A percentile compares a stretch with the other conserved stretches of the same genome.
Evolutionary conservation across 2,797 vertebrate species (phyloP).

Genomic region (Lagocephalus sceleratus): DNA sequence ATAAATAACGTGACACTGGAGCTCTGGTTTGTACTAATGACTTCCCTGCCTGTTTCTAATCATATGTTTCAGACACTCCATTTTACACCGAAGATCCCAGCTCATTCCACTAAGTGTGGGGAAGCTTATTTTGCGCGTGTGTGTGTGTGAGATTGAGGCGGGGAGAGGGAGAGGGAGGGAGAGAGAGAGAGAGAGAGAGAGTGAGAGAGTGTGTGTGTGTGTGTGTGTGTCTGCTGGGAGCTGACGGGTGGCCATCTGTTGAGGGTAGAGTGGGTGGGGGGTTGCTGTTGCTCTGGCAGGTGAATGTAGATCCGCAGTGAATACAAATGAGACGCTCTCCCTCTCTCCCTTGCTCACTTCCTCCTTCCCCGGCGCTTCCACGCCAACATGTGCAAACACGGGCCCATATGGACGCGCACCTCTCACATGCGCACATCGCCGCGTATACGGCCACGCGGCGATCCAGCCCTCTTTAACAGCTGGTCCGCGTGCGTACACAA

Average conservation of each 20-base stretch:
- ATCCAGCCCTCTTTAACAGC: constrained; percentile 46
- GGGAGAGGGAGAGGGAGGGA: constrained; percentile 45
- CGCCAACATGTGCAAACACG: constrained; percentile 55
- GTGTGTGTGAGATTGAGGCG: constrained; percentile 39
- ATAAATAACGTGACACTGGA: constrained; percentile 74
- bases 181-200: constrained; percentile 39
- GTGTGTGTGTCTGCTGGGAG: constrained; percentile 66
- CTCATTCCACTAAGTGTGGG: constrained; percentile 68
- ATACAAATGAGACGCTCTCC: constrained; percentile 86
- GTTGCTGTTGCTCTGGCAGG: constrained; percentile 86
- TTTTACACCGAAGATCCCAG: constrained; percentile 69
- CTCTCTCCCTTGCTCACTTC: constrained; percentile 43
- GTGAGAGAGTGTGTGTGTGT: constrained; percentile 39
- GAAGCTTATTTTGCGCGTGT: constrained; percentile 62
- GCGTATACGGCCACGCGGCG: constrained; percentile 28
- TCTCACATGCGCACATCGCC: constrained; percentile 41
- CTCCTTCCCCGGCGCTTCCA: constrained; percentile 43
- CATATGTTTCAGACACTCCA: constrained; percentile 75
- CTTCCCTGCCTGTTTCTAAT: constrained; percentile 75
- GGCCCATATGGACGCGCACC: constrained; percentile 52
- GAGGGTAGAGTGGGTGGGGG: constrained; percentile 78
- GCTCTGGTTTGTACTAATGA: constrained; percentile 72
- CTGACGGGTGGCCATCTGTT: constrained; percentile 81
- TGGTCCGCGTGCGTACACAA: constrained; percentile 40
- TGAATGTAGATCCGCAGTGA: constrained; percentile 88